Evolutionary conservation across 2,113 vertebrate genomes (phyloP).

Genomic region (Tor tambroides): DNA sequence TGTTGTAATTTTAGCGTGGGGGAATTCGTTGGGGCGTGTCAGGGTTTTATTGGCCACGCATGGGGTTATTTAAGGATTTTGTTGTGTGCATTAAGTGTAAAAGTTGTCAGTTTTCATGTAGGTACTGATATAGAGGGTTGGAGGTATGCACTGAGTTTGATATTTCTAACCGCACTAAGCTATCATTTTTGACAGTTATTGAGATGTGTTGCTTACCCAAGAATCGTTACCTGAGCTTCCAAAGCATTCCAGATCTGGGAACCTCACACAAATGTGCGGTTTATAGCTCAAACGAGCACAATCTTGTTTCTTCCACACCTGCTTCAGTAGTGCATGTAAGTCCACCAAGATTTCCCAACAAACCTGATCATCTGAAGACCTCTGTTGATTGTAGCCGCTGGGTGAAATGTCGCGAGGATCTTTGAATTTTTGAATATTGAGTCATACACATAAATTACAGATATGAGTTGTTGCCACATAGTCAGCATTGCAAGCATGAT

Average conservation of each 20-base stretch:
- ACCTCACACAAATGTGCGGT: background rate
- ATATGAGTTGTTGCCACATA: background rate
- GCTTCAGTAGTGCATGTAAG: background rate
- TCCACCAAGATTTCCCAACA: conserved; percentile 1
- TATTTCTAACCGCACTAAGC: background rate
- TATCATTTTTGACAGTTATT: background rate
- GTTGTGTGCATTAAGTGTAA: background rate
- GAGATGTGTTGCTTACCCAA: background rate
- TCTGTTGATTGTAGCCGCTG: background rate
- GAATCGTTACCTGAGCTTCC: background rate
- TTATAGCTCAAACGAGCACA: background rate
- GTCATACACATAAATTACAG: background rate
- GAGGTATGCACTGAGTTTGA: background rate
- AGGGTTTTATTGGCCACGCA: background rate
- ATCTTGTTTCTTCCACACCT: background rate
- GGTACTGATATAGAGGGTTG: background rate
- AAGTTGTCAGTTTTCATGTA: background rate
- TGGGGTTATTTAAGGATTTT: background rate
- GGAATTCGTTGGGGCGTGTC: background rate
- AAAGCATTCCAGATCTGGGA: background rate
- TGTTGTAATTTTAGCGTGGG: background rate
- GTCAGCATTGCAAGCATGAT: background rate
- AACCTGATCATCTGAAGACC: conserved; percentile 18
- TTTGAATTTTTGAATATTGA: background rate
- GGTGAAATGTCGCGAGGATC: background rate